Base-by-base conservation (phyloP, 2,797 vertebrate genomes). In the Enoplosus armatus region DNA sequence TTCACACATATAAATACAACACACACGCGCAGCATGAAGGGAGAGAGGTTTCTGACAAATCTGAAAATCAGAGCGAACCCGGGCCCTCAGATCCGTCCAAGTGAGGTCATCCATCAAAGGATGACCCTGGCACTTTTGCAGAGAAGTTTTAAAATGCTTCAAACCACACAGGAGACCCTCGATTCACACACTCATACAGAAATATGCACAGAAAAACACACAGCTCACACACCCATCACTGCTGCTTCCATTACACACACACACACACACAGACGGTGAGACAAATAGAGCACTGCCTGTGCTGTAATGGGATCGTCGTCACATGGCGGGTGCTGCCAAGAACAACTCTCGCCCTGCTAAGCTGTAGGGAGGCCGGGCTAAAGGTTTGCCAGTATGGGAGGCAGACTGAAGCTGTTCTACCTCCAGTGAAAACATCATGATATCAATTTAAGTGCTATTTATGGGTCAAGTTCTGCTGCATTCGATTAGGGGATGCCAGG, bases 101-200 rank as follows among this genome's bases (percentile, higher is more conserved):
- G 73, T 65, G 41, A 85, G 70, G 85, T 72, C 86, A 83, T 90
- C 73, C 62, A 85, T 92, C 90, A 91, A 80, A 75, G 47, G 29
- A 74, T 45, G 72, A 73, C 77, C 71, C 67, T 43, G 76, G 1
- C 45, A 48, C 31, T 75, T 88, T 81, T 72, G 75, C 60, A 73
- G 39, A 83, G 60, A 86, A 45, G 50, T 82, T 78, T 83, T 65
- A 84, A 87, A 92, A 88, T 22, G 64, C 70, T 79, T 87, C 33
- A 78, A 77, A 86, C 79, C 74, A 71, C 48, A 69, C 47, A 26
- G 75, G 60, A 56, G 39, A 70, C 50, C 54, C 27, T 20, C 9
- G 8, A 14, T 41, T 81, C 51, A 61, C 62, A 76, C 70, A 35
- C 47, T 43, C 63, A 35, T 15, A 69, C 51, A 72, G 50, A 85